Conservation (phyloP, 2,113 vertebrate genomes). For the Felis catus region DNA sequence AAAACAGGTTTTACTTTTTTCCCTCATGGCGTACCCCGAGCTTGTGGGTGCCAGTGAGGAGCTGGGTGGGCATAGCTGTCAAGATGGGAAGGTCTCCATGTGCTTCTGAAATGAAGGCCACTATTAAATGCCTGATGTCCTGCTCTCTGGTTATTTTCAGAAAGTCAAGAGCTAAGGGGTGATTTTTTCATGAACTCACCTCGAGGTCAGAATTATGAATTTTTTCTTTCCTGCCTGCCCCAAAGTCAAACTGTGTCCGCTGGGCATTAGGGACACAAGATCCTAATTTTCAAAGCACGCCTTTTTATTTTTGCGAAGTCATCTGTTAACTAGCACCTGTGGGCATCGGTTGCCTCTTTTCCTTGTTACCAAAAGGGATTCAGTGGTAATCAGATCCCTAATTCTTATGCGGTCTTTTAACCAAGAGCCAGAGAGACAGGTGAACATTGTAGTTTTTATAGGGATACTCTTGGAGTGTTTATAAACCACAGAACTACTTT, state of each 20-base stretch:
- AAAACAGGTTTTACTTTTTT: constrained; percentile 16
- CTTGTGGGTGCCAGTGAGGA: background rate
- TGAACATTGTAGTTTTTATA: constrained; percentile 50
- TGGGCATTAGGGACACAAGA: background rate
- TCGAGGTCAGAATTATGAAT: background rate
- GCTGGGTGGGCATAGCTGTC: background rate
- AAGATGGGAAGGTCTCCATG: background rate
- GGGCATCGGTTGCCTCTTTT: background rate
- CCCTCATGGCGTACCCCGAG: background rate
- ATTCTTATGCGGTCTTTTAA: constrained; percentile 21
- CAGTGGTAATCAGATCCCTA: background rate
- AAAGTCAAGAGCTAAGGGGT: background rate
- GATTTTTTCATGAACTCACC: background rate
- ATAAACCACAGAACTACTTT: constrained; percentile 43
- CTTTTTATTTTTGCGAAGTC: constrained; percentile 47
- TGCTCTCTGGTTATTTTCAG: constrained; percentile 27
- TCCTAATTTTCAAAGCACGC: constrained; percentile 27
- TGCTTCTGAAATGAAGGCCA: background rate
- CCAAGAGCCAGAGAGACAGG: background rate
- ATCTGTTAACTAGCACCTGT: background rate
- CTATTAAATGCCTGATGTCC: background rate
- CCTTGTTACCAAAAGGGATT: background rate
- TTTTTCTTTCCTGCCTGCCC: constrained; percentile 1
- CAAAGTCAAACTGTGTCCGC: background rate
- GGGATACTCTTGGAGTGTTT: constrained; percentile 31